phyloP scores from a whole-genome alignment of 2,113 vertebrate genomes.

The Phalacrocorax aristotelis region DNA sequence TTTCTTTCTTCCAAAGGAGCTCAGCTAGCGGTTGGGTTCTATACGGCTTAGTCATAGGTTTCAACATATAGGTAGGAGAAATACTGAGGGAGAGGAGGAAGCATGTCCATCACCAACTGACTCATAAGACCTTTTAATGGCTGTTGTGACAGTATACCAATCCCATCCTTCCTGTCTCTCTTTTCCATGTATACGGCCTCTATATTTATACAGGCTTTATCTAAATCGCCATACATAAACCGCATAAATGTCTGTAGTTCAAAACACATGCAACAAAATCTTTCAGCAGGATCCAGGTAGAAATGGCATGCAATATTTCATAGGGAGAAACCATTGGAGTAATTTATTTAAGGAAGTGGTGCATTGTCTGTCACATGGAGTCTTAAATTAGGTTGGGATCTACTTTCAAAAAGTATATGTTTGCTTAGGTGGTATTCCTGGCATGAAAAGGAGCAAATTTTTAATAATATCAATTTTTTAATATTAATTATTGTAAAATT shows the following conservation, averaged over 20 bases:
- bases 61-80: background rate
- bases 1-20: background rate
- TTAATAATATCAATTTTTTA: background rate
- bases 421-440: background rate
- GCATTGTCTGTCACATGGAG: background rate
- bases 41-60: background rate
- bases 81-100: background rate
- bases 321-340: background rate
- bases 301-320: background rate
- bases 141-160: background rate
- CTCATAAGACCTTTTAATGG: background rate
- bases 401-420: background rate
- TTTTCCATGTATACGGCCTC: background rate
- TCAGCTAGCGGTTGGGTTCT: background rate
- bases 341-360: background rate
- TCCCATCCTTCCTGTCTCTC: background rate
- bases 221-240: background rate
- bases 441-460: background rate
- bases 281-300: background rate
- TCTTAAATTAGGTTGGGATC: background rate
- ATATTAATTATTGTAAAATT: background rate
- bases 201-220: background rate
- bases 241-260: background rate
- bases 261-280: background rate
- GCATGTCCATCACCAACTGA: background rate